phyloP scores from a whole-genome alignment of 2,888 invertebrate species.

The Acanthosepion lycidas region DNA sequence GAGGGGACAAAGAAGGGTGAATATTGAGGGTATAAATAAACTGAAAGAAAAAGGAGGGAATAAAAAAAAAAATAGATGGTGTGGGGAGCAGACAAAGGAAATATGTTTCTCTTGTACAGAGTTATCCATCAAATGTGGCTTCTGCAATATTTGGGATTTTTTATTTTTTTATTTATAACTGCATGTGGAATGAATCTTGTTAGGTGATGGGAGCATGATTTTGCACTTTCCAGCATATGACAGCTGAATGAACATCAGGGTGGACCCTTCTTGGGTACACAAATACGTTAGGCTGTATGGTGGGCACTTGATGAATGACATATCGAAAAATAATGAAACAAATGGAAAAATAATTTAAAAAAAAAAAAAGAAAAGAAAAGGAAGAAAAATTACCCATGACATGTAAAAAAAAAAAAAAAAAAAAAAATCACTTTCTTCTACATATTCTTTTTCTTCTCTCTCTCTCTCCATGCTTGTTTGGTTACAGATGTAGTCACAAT shows the following conservation, averaged over 20 bases:
- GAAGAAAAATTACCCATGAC: too few species aligned
- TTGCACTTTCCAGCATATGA: background rate
- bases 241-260: constrained; percentile 33
- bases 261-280: background rate
- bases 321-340: background rate
- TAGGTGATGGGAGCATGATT: background rate
- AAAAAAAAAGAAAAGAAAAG: too few species aligned
- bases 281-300: background rate
- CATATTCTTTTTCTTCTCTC: background rate
- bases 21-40: background rate
- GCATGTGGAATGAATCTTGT: background rate
- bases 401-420: too few species aligned
- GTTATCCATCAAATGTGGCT: constrained; percentile 17
- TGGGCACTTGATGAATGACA: constrained; percentile 16
- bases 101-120: background rate
- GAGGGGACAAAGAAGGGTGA: background rate
- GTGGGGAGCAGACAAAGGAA: background rate
- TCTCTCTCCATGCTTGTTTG: background rate
- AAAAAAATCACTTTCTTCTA: background rate
- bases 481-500: too few species aligned
- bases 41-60: background rate
- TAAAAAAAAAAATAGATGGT: background rate
- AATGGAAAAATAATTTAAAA: too few species aligned
- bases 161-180: background rate
- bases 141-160: background rate